These are phyloP conservation scores for Synergus laeviventris DNA, from an alignment of 2,888 invertebrate species.

Conservation along the genomic window DNA sequence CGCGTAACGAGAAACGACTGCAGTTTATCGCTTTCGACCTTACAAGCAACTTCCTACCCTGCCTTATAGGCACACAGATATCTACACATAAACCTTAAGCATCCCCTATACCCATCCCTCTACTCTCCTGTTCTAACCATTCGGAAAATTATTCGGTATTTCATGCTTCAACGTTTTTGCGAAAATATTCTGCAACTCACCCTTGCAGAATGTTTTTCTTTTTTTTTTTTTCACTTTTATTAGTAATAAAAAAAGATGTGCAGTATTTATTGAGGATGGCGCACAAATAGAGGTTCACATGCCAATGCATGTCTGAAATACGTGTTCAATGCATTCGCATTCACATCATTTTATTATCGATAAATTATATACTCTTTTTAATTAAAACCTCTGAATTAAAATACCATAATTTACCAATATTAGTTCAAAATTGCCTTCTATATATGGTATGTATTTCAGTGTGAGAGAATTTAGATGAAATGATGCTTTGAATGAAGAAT, in stretches of 20 bases:
- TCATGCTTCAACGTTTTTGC: conserved; percentile 2
- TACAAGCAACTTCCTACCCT: conserved; percentile 17
- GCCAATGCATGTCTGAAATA: neutral
- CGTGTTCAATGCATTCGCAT: neutral
- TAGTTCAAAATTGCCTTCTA: neutral
- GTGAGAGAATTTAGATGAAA: neutral
- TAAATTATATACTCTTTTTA: neutral
- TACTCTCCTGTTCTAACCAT: conserved; percentile 19
- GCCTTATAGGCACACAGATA: conserved; percentile 27
- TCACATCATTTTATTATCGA: neutral
- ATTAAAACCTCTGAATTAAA: neutral
- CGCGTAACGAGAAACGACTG: conserved; percentile 38
- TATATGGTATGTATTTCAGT: neutral
- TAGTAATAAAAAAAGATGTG: conserved; percentile 13
- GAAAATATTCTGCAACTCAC: neutral
- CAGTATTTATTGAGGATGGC: neutral
- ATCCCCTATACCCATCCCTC: conserved; percentile 5
- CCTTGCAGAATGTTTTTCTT: neutral
- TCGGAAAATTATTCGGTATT: conserved; percentile 32
- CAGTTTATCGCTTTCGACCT: conserved; percentile 39
- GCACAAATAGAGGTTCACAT: neutral
- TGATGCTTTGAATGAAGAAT: neutral
- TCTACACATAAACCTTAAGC: conserved; percentile 15
- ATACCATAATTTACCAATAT: neutral
- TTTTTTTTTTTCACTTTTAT: conserved; percentile 7